These are phyloP conservation scores for Stichopus horrens DNA, from an alignment of 53 echinoderm and acorn worm species.

Conservation along the genomic window DNA sequence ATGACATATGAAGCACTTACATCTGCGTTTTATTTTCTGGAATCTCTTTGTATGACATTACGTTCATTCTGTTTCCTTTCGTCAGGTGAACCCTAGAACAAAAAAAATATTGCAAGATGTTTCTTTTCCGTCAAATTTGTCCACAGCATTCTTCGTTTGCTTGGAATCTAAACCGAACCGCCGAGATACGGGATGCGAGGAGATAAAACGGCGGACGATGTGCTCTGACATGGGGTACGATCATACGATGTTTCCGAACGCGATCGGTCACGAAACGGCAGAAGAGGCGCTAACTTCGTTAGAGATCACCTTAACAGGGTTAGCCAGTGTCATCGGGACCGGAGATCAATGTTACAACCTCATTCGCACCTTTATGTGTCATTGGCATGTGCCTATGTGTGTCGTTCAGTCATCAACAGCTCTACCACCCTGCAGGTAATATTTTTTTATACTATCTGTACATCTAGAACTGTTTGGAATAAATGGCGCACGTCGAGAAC, in stretches of 20 bases:
- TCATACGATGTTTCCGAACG: constrained; percentile 55
- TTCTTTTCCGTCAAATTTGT: not conserved
- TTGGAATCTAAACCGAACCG: constrained; percentile 22
- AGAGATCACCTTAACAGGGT: not conserved
- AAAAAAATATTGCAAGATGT: too few species aligned
- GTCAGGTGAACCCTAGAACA: too few species aligned
- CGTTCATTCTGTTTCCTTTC: too few species aligned
- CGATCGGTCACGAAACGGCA: constrained; percentile 32
- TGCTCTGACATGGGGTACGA: constrained; percentile 43
- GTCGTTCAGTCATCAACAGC: not conserved
- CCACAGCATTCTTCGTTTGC: not conserved
- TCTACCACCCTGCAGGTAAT: constrained; percentile 37
- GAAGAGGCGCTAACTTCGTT: constrained; percentile 28
- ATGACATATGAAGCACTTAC: too few species aligned
- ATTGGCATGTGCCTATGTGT: not conserved
- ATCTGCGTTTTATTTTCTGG: too few species aligned
- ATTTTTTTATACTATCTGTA: not conserved
- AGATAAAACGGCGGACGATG: not conserved
- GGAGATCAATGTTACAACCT: constrained; percentile 29
- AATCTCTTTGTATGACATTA: too few species aligned
- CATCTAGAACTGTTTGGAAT: not conserved
- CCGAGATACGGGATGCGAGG: not conserved
- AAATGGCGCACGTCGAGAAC: not conserved
- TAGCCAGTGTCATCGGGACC: constrained; percentile 38
- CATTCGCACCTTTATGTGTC: constrained; percentile 25